Percentiles rank a stretch among this genome's conserved stretches.
Evolutionary conservation across 2,113 vertebrate genomes (phyloP).

Genomic region (Hyperoodon ampullatus): DNA sequence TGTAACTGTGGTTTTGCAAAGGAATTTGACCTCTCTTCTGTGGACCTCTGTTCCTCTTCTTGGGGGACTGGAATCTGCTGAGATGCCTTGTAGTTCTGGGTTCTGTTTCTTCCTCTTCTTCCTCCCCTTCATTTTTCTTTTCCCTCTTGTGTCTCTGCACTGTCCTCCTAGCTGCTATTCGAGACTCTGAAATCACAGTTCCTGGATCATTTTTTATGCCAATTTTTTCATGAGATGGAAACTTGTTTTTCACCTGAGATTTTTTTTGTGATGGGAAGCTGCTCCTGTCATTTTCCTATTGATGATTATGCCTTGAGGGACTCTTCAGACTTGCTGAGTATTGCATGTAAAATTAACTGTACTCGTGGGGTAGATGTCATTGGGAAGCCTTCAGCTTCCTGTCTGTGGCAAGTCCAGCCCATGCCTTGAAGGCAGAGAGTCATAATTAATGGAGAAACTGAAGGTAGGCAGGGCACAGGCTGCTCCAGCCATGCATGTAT

Average conservation of each 20-base stretch:
- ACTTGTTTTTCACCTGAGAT: slow-evolving; percentile 60
- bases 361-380: slow-evolving; percentile 53
- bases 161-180: background rate
- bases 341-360: slow-evolving; percentile 76
- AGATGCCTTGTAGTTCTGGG: background rate
- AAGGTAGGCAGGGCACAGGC: background rate
- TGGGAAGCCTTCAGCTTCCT: slow-evolving; percentile 67
- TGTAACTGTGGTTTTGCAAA: background rate
- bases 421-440: slow-evolving; percentile 63
- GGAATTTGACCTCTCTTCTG: background rate
- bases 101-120: background rate
- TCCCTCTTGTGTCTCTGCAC: background rate
- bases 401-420: slow-evolving; percentile 59
- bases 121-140: background rate
- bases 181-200: slow-evolving; percentile 51
- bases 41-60: background rate
- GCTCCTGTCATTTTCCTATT: slow-evolving; percentile 70
- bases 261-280: slow-evolving; percentile 61
- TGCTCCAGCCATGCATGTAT: background rate
- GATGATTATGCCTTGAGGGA: slow-evolving; percentile 62
- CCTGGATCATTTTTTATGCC: slow-evolving; percentile 61
- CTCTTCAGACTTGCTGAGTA: slow-evolving; percentile 67
- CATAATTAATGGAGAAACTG: slow-evolving; percentile 68
- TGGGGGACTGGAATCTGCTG: background rate
- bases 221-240: slow-evolving; percentile 38